These are phyloP conservation scores for Rissa tridactyla DNA, from an alignment of 2,113 vertebrate species.

Conservation along the genomic window DNA sequence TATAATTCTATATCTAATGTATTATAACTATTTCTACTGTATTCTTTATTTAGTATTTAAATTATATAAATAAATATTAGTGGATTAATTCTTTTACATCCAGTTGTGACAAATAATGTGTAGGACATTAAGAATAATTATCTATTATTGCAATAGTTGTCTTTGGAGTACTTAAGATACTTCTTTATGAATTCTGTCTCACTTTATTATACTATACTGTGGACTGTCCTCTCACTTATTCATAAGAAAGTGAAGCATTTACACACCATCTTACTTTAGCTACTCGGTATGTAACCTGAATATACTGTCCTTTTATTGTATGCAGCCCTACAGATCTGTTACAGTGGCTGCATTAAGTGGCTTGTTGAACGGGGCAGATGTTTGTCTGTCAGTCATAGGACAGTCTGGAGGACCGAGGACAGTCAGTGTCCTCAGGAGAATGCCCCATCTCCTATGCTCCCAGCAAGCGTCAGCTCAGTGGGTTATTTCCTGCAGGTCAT, in stretches of 20 bases:
- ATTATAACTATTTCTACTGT: background rate
- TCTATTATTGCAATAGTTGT: background rate
- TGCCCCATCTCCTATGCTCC: background rate
- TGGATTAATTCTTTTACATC: background rate
- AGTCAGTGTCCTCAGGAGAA: background rate
- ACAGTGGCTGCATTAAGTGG: background rate
- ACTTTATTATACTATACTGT: background rate
- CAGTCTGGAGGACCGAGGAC: background rate
- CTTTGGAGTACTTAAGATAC: background rate
- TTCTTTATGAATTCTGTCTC: background rate
- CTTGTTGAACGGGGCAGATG: background rate
- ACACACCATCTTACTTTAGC: background rate
- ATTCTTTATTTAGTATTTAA: background rate
- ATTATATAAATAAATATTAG: background rate
- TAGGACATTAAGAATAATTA: background rate
- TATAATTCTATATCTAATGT: background rate
- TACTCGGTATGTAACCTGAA: background rate
- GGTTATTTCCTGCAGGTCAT: background rate
- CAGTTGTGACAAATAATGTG: background rate
- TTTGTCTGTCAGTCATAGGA: background rate
- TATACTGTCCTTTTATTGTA: background rate
- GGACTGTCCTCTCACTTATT: background rate
- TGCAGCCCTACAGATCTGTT: background rate
- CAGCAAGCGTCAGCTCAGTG: background rate
- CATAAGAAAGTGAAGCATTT: background rate